Evolutionary conservation across 1,140 invertebrate genomes (phyloP), one percentile per base, ranked within the genome.

Genomic region (Drosophila elegans): DNA sequence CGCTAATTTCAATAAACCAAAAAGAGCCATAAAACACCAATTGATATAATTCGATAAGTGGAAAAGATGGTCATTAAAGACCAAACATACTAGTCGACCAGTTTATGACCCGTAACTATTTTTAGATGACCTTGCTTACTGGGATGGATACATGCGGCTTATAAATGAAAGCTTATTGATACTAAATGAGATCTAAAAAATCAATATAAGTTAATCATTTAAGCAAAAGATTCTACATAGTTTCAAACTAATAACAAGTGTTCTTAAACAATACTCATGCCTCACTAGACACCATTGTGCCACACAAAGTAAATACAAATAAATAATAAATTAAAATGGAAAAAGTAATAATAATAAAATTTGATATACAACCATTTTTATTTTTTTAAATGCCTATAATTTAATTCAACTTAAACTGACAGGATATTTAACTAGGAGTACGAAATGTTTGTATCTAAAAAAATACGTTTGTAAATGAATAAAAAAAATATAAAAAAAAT

Each of bases 1-100:
- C 76, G 60, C 80, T 80, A 83, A 80, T 89, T 88, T 88, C 80
- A 78, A 84, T 89, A 84, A 72, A 80, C 57, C 63, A 56, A 77
- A 88, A 59, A 49, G 62, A 25, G 32, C 66, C 41, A 62, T 69
- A 76, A 59, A 75, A 57, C 36, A 45, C 57, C 21, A 48, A 79
- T 69, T 29, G 9, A 71, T 52, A 62, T 45, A 68, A 62, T 52
- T 68, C 53, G 42, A 52, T 74, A 61, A 51, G 42, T 52, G 12
- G 46, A 38, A 56, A 25, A 32, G 16, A 69, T 48, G 51, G 34
- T n/a, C 27, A 34, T 21, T 27, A 38, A 41, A 56, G 52, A 72
- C 46, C 2, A 21, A 25, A 39, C 36, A 3, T 9, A 64, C 11
- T 48, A 11, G 36, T 9, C 11, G 27, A 27, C 16, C 21, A 42